Percentiles rank a stretch among this genome's conserved stretches.
These are phyloP conservation scores for Sthenelais limicola DNA, from an alignment of 2,888 invertebrate species.

Conservation along the genomic window DNA sequence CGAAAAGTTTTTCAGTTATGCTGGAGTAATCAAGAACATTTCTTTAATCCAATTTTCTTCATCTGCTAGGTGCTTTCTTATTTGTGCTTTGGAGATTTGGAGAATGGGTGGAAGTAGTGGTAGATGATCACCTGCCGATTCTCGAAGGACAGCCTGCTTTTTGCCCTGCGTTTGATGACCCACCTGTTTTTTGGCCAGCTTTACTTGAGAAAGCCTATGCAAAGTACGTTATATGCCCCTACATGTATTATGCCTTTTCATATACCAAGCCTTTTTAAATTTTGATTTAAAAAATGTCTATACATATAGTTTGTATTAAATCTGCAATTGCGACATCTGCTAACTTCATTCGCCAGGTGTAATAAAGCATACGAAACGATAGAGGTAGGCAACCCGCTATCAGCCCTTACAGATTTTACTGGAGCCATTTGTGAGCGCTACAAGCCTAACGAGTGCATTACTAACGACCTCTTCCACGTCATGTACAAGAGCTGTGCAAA, in stretches of 20 bases:
- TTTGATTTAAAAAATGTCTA: background rate
- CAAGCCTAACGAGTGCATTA: slow-evolving; percentile 50
- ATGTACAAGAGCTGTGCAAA: slow-evolving; percentile 55
- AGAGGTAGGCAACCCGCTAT: slow-evolving; percentile 62
- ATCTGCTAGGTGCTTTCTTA: slow-evolving; percentile 79
- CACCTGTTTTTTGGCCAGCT: slow-evolving; percentile 82
- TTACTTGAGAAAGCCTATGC: slow-evolving; percentile 87
- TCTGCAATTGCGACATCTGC: background rate
- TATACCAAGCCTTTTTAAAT: background rate
- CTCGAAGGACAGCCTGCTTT: slow-evolving; percentile 79
- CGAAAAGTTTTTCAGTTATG: background rate
- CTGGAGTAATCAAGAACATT: background rate
- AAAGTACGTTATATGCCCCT: slow-evolving; percentile 77
- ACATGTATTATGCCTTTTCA: background rate
- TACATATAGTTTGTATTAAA: background rate
- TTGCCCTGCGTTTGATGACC: slow-evolving; percentile 76
- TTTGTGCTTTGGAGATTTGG: slow-evolving; percentile 91
- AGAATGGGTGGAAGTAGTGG: slow-evolving; percentile 82
- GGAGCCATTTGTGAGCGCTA: slow-evolving; percentile 66
- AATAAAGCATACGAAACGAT: slow-evolving; percentile 68
- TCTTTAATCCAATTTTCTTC: too few species aligned
- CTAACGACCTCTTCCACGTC: slow-evolving; percentile 60
- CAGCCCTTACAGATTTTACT: slow-evolving; percentile 66
- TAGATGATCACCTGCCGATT: slow-evolving; percentile 85
- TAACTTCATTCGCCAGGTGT: slow-evolving; percentile 58